A percentile compares a stretch with the other conserved stretches of the same genome.
phyloP scores from a whole-genome alignment of 2,797 vertebrate genomes.

The Enteromius unitaeniatus region DNA sequence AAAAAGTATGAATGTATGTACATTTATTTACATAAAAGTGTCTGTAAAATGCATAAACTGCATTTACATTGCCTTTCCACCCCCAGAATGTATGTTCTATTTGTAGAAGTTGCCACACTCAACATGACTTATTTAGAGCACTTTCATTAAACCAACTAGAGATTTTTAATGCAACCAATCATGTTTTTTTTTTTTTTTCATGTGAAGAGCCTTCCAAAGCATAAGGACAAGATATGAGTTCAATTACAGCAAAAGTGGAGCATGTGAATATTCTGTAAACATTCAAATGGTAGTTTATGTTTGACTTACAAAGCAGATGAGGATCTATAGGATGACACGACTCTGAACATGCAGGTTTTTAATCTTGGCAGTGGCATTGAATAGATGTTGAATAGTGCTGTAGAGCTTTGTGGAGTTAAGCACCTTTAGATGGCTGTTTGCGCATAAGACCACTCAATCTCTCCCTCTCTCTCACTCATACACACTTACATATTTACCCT shows the following conservation, averaged over 20 bases:
- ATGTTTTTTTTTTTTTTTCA: background rate
- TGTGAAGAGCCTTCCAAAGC: background rate
- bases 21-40: background rate
- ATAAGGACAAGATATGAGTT: slow-evolving; percentile 5
- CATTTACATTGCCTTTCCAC: background rate
- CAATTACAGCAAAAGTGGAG: slow-evolving; percentile 1
- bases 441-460: slow-evolving; percentile 45
- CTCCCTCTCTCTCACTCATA: slow-evolving; percentile 14
- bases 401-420: slow-evolving; percentile 53
- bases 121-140: slow-evolving; percentile 5
- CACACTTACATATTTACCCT: slow-evolving; percentile 23
- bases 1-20: background rate
- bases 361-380: slow-evolving; percentile 47
- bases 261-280: slow-evolving; percentile 41
- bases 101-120: background rate
- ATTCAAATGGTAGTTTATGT: slow-evolving; percentile 33
- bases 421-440: slow-evolving; percentile 43
- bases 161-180: background rate
- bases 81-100: background rate
- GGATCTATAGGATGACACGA: slow-evolving; percentile 36
- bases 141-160: slow-evolving; percentile 2
- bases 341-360: slow-evolving; percentile 29
- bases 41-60: background rate
- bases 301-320: slow-evolving; percentile 36
- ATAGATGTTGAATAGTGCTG: slow-evolving; percentile 41